These are phyloP conservation scores for Lepetodrilus schrolli DNA, from an alignment of 2,888 invertebrate genomes.

Conservation along the genomic window DNA sequence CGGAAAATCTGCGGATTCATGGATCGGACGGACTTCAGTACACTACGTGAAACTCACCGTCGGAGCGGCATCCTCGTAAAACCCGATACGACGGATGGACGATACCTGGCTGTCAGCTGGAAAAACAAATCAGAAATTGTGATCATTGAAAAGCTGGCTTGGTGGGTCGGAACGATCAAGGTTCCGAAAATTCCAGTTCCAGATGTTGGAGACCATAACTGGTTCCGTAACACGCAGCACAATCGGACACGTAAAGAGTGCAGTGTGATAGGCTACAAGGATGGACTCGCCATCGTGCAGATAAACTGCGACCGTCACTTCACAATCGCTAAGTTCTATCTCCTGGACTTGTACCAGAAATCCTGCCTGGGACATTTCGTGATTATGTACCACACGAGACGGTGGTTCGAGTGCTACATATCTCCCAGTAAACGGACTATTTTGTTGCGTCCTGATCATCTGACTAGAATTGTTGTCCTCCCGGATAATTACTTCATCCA, in stretches of 20 bases:
- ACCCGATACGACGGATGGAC: constrained; percentile 56
- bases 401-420: constrained; percentile 63
- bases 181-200: constrained; percentile 37
- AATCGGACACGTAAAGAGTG: constrained; percentile 46
- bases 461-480: constrained; percentile 46
- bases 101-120: constrained; percentile 45
- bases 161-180: constrained; percentile 40
- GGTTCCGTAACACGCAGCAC: constrained; percentile 40
- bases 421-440: constrained; percentile 55
- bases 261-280: constrained; percentile 54
- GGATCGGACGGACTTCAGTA: constrained; percentile 52
- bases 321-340: constrained; percentile 55
- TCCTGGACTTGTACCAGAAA: constrained; percentile 49
- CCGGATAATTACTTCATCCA: constrained; percentile 49
- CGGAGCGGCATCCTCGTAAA: constrained; percentile 53
- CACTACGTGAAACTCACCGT: constrained; percentile 43
- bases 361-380: constrained; percentile 54
- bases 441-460: constrained; percentile 54
- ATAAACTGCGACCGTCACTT: constrained; percentile 52
- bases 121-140: constrained; percentile 46
- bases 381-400: constrained; percentile 48
- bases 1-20: constrained; percentile 50
- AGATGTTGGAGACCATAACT: constrained; percentile 38
- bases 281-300: constrained; percentile 51
- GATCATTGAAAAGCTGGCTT: constrained; percentile 48